Evolutionary conservation across 2,888 invertebrate genomes (phyloP).

Genomic region (Xanthia togata): DNA sequence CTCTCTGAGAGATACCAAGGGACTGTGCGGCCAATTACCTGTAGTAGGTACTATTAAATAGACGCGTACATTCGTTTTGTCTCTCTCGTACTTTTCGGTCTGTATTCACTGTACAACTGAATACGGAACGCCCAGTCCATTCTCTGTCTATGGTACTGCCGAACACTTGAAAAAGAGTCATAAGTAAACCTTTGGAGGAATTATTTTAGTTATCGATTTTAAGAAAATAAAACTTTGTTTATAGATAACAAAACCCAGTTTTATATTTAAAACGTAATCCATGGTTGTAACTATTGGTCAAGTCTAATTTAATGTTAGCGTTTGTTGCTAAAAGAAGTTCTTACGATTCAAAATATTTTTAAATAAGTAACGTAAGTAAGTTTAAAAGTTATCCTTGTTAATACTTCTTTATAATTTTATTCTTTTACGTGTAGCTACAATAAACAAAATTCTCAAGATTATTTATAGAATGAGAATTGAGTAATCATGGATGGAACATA

Average conservation of each 20-base stretch:
- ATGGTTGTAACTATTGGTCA: conserved; percentile 56
- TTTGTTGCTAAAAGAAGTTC: conserved; percentile 57
- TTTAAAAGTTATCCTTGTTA: background rate
- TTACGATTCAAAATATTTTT: background rate
- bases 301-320: conserved; percentile 48
- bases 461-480: conserved; percentile 66
- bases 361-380: background rate
- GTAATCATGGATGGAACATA: conserved; percentile 57
- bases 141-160: background rate
- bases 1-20: too few species aligned
- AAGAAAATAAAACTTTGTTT: background rate
- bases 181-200: background rate
- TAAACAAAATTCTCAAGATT: conserved; percentile 44
- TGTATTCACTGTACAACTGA: too few species aligned
- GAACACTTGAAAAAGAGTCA: background rate
- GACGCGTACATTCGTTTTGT: too few species aligned
- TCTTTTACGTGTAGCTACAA: conserved; percentile 60
- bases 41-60: too few species aligned
- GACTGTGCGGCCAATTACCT: too few species aligned
- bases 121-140: too few species aligned
- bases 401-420: background rate
- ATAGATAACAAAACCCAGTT: background rate
- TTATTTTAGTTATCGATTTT: background rate
- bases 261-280: background rate
- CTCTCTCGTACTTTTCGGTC: too few species aligned